These are phyloP conservation scores for Potamilus streckersoni DNA, from an alignment of 1,140 invertebrate species.

Conservation along the genomic window DNA sequence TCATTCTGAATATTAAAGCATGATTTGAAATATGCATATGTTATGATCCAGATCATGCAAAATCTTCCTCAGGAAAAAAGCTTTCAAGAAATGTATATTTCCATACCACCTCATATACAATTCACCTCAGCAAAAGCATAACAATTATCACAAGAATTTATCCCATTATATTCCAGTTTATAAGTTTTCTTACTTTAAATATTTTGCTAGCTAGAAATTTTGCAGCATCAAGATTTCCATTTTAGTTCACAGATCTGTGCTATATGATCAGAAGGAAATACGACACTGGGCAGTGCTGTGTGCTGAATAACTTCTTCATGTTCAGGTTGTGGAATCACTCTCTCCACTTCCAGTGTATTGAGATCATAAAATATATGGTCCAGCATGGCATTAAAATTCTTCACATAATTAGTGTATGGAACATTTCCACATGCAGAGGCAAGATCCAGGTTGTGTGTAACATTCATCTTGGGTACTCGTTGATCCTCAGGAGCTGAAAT, in stretches of 20 bases:
- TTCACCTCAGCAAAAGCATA: no score
- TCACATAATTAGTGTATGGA: conserved; percentile 87
- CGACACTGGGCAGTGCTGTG: conserved; percentile 84
- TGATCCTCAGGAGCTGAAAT: conserved; percentile 49
- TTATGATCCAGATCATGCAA: no score
- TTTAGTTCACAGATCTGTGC: conserved; percentile 85
- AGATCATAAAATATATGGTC: conserved; percentile 90
- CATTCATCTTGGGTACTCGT: conserved; percentile 39
- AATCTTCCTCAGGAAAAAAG: no score
- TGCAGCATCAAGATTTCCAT: conserved; percentile 65
- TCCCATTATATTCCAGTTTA: no score
- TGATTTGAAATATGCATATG: no score
- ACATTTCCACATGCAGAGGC: conserved; percentile 68
- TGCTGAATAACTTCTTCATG: conserved; percentile 79
- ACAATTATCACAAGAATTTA: no score
- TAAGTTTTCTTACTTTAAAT: no score
- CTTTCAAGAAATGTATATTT: no score
- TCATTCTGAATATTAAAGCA: no score
- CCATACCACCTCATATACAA: no score
- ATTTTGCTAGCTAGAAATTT: no score
- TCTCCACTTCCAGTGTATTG: conserved; percentile 74
- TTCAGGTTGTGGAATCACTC: conserved; percentile 83
- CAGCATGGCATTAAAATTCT: conserved; percentile 84
- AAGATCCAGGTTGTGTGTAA: conserved; percentile 56
- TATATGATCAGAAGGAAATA: conserved; percentile 93